phyloP scores from a whole-genome alignment of 2,113 vertebrate species.

The Corythoichthys haematopterus region DNA sequence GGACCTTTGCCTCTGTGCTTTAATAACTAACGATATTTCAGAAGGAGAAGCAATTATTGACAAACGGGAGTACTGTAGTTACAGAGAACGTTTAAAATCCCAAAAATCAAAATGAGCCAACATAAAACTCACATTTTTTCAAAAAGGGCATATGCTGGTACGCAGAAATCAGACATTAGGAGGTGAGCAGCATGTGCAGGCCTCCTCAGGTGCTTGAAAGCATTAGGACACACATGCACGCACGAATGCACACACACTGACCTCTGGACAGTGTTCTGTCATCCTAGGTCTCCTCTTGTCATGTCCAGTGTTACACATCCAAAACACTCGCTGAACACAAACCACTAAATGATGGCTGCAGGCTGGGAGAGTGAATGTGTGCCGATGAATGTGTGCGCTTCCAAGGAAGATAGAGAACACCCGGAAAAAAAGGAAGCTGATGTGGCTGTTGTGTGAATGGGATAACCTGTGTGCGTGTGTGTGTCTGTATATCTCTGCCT shows the following conservation, averaged over 20 bases:
- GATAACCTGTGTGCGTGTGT: constrained; percentile 19
- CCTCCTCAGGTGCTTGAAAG: constrained; percentile 50
- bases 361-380: constrained; percentile 41
- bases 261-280: constrained; percentile 66
- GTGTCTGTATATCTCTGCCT: constrained; percentile 16
- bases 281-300: constrained; percentile 64
- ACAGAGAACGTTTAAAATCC: neutral
- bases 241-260: constrained; percentile 30
- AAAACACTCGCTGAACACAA: constrained; percentile 74
- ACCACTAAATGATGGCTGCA: constrained; percentile 74
- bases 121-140: constrained; percentile 5
- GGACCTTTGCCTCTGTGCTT: too few relatives aligned
- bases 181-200: constrained; percentile 25
- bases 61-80: constrained; percentile 15
- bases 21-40: too few relatives aligned
- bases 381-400: constrained; percentile 31
- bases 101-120: constrained; percentile 9
- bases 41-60: neutral
- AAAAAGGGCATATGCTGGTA: neutral
- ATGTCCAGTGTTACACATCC: constrained; percentile 68
- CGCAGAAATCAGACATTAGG: constrained; percentile 28
- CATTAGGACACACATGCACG: constrained; percentile 41
- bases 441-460: constrained; percentile 24
- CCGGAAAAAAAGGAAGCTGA: constrained; percentile 12
- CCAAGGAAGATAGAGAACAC: constrained; percentile 19